Evolutionary conservation across 1,140 invertebrate species (phyloP), one percentile per base, ranked within the genome.

Genomic region (Polyergus mexicanus): DNA sequence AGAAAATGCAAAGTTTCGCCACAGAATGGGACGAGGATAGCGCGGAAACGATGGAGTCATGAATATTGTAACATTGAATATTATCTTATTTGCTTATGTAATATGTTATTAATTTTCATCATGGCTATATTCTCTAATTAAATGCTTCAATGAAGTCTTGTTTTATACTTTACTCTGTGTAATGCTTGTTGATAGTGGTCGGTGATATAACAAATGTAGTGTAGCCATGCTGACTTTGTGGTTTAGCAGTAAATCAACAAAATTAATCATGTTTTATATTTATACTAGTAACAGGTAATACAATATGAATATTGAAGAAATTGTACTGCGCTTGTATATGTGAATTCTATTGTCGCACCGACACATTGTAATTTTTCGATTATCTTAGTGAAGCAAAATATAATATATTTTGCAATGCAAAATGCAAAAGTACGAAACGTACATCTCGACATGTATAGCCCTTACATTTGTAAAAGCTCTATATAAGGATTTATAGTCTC

Each of bases 11-110:
- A 56, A 86, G 62, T 22, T 92, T 95, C 22, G 90, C 89, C 7
- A 90, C 92, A 3, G 93, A 95, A 51, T 95, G 94, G 94, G 91
- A 94, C 11, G 94, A 94, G 25, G 93, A 94, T 28, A 92, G 91
- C 65, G 66, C 86, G 41, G 89, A 89, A 22, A 71, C 87, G 54
- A 77, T 85, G 7, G 89, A 89, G 76, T 92, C 91, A 85, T 94
- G 91, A 93, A 89, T 85, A 84, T 44, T 35, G 56, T 51, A 60
- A 69, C 19, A 13, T n/a, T 51, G 66, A 0, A 68, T 78, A 13
- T 77, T 66, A 16, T 69, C 47, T 69, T 51, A 51, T 81, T 85
- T 81, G 44, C 72, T 84, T 84, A n/a, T 13, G 22, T 72, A 74
- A 84, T 63, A 77, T 66, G 69, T 84, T 77, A 83, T 83, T 83